Base-by-base conservation (phyloP, 2,797 vertebrate species). In the Sciurus carolinensis region DNA sequence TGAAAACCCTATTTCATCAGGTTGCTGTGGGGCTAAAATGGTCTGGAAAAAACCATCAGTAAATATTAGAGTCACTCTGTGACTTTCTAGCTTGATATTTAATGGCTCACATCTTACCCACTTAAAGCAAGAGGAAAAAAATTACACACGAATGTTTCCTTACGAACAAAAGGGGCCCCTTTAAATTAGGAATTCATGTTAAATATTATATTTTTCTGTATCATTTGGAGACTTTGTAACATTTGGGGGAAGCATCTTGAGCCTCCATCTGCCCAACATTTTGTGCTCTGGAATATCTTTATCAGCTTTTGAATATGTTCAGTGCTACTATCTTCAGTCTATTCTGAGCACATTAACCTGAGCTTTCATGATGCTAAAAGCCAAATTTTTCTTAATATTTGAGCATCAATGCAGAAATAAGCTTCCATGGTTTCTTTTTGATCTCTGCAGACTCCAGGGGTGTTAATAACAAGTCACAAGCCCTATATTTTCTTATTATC, bases 181-280 rank as follows among this genome's bases (percentile, higher is more conserved):
- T 59, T 89, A 96, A 96, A 92, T 95, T 83, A 92, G 89, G 75
- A 93, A 93, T 64, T 93, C 83, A 57, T 81, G 87, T 80, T 86
- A 73, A 76, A 71, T 87, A 64, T 39, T 96, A 57, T 52, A 92
- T 91, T 91, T 96, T 94, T 90, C 89, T 81, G 39, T 66, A 96
- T 95, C 72, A 59, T 96, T 96, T 50, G 86, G 91, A 91, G 71
- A 92, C 36, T 47, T 79, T 30, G 39, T 87, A 96, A 93, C 82
- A 77, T 94, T 97, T 95, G 76, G 76, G 90, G 85, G 64, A 96
- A 90, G 82, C 69, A 79, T 95, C 96, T 96, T 88, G 39, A 11
- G 22, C 79, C 95, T 85, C 95, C 97, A 95, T 95, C 97, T 97
- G 96, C 59, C 86, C 86, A 92, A 73, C 86, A 87, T 86, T 94